A percentile compares a stretch with the other conserved stretches of the same genome.
Conservation (phyloP, 1,140 invertebrate genomes). For the Pogonomyrmex californicus region DNA sequence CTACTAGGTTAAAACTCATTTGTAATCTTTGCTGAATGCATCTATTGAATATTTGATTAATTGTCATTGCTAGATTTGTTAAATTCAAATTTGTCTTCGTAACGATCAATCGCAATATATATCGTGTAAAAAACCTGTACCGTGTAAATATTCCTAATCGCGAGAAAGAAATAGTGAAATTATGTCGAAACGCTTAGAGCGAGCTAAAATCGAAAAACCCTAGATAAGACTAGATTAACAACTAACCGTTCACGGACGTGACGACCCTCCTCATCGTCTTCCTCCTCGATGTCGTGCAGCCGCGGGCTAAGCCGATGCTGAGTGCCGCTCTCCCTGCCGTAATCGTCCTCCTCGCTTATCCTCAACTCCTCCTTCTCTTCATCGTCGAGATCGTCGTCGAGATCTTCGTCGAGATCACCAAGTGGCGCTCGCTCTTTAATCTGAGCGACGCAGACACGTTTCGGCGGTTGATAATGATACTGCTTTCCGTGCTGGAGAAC, state of each 20-base stretch:
- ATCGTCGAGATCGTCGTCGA: conserved; percentile 70
- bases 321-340: conserved; percentile 77
- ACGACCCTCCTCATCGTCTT: conserved; percentile 87
- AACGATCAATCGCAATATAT: background rate
- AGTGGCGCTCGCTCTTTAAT: conserved; percentile 75
- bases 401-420: conserved; percentile 81
- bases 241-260: conserved; percentile 83
- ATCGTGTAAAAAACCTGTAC: conserved; percentile 26
- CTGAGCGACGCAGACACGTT: conserved; percentile 26
- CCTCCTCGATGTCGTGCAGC: conserved; percentile 87
- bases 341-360: conserved; percentile 76
- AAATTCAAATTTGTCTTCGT: background rate
- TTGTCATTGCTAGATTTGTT: background rate
- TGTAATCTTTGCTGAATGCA: background rate
- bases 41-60: background rate
- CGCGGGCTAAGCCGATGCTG: conserved; percentile 84
- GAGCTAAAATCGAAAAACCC: conserved; percentile 7
- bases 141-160: background rate
- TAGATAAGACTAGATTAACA: conserved; percentile 39
- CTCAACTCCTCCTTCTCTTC: conserved; percentile 62
- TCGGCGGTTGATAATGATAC: conserved; percentile 30
- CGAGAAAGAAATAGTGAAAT: background rate
- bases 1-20: conserved; percentile 1
- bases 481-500: conserved; percentile 58
- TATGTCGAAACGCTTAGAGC: background rate